Evolutionary conservation across 2,113 vertebrate species (phyloP), one percentile per base, ranked within the genome.

Genomic region (Gallinago jamesoni): DNA sequence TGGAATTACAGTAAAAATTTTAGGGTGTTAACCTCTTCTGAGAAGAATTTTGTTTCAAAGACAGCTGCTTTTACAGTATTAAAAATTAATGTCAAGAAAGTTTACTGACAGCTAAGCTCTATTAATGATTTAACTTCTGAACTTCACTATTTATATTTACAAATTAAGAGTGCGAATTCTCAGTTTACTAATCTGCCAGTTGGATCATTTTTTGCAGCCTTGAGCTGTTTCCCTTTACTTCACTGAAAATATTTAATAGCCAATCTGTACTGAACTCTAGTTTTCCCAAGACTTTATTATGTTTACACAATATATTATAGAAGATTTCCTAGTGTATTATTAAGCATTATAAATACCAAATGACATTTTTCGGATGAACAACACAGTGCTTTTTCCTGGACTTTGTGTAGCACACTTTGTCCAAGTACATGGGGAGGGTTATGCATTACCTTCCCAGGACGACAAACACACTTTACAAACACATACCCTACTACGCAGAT

Each of bases 131-230:
- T 78, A 13, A 77, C 43, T 94, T 74, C 75, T 91, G 55, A 93
- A 83, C 63, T 86, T 92, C 18, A 60, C 35, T 93, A 87, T 92
- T 93, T 94, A 14, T 92, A 84, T 89, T 96, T 94, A 92, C 80
- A 89, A 90, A 93, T 68, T 72, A 92, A 75, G 47, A n/a, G 79
- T 55, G 82, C 4, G 4, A 91, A 87, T 76, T 94, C 78, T 93
- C 84, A 76, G 87, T 91, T 94, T 91, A 94, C 79, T 84, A 18
- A 93, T 64, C 48, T 96, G 62, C 27, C 91, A 82, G 39, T 79
- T 84, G 33, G 85, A 88, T 56, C 14, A 55, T 35, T 77, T 83
- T 91, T 84, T 92, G 64, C 83, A 93, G 85, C 79, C 60, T 77
- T 86, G 63, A 94, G 90, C 77, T 89, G 78, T 64, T 92, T 94